Conservation (phyloP, 2,888 invertebrate species). For the Crioceris asparagi region DNA sequence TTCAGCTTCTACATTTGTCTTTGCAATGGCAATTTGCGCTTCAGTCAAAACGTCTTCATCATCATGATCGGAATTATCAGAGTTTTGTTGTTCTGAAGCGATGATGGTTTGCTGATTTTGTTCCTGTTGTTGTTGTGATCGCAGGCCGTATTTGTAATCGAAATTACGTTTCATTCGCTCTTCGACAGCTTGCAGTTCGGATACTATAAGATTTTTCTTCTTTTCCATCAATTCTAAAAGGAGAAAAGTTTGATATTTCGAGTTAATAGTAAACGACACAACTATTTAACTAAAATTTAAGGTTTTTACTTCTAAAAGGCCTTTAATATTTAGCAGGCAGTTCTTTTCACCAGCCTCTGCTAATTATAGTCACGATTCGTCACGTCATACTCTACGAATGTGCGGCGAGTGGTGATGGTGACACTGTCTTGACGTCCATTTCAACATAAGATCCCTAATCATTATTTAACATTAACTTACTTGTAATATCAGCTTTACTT, state of each 20-base stretch:
- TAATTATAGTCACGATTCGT: too few relatives aligned
- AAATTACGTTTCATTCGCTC: conserved; percentile 39
- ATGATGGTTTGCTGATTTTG: conserved; percentile 7
- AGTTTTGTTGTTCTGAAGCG: conserved; percentile 3
- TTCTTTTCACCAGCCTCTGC: too few relatives aligned
- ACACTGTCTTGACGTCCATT: too few relatives aligned
- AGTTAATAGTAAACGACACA: background rate
- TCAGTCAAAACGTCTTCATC: conserved; percentile 5
- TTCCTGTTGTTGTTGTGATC: conserved; percentile 8
- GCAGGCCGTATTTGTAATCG: conserved; percentile 22
- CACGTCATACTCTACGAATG: too few relatives aligned
- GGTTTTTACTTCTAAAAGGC: background rate
- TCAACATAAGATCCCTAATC: too few relatives aligned
- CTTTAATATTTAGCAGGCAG: too few relatives aligned
- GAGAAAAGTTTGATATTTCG: conserved; percentile 4
- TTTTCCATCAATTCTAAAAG: conserved; percentile 50
- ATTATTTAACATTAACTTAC: conserved; percentile 38
- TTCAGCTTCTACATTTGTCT: background rate
- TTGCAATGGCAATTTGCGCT: conserved; percentile 3
- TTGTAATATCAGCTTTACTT: conserved; percentile 53
- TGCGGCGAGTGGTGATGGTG: too few relatives aligned
- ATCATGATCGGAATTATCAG: conserved; percentile 6
- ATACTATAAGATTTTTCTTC: conserved; percentile 51
- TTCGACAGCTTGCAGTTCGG: conserved; percentile 55
- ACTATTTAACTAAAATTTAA: background rate